These are phyloP conservation scores for Chloroceryle inda DNA, from an alignment of 2,797 vertebrate species.

Conservation along the genomic window DNA sequence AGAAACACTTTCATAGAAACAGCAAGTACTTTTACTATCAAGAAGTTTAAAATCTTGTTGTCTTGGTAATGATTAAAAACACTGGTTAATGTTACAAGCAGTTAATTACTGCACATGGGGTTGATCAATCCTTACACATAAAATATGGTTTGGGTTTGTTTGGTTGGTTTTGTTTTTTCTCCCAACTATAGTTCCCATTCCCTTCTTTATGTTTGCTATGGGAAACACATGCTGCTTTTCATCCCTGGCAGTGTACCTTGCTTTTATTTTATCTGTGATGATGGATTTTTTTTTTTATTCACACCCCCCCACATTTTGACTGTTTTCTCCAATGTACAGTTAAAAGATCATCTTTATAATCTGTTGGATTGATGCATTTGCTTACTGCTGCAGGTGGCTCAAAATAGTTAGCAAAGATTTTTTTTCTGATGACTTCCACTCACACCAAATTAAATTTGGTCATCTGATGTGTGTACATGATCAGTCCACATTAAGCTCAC, in stretches of 20 bases:
- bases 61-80: background rate
- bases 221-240: background rate
- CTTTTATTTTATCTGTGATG: background rate
- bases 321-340: background rate
- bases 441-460: background rate
- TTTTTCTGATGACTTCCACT: background rate
- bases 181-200: background rate
- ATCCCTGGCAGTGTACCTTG: background rate
- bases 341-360: background rate
- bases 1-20: background rate
- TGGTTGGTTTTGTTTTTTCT: background rate
- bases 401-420: background rate
- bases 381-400: background rate
- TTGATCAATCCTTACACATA: background rate
- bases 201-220: background rate
- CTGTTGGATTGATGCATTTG: background rate
- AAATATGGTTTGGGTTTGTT: background rate
- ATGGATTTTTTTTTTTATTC: background rate
- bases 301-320: accelerated
- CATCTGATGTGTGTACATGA: background rate
- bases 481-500: background rate
- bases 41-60: background rate
- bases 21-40: background rate
- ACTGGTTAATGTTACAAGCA: background rate
- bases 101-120: background rate